A percentile compares a stretch with the other conserved stretches of the same genome.
Evolutionary conservation across 1,140 invertebrate genomes (phyloP).

Genomic region (Platyura marginata): DNA sequence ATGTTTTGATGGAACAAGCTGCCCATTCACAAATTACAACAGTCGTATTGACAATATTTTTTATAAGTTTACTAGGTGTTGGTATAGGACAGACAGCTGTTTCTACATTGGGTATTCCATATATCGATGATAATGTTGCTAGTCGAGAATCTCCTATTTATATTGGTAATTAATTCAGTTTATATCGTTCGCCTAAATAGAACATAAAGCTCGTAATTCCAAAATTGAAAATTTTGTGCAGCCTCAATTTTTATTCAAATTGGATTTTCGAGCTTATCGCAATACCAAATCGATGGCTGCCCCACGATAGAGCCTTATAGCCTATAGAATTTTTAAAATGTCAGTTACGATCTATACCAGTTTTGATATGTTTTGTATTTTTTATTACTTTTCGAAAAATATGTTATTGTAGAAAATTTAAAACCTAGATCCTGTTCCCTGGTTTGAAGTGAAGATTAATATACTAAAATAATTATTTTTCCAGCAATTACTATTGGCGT

Average conservation of each 20-base stretch:
- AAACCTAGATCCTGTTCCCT: no score
- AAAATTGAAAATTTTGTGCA: no score
- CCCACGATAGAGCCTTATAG: no score
- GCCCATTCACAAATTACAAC: slow-evolving; percentile 57
- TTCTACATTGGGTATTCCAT: slow-evolving; percentile 84
- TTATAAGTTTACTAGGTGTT: slow-evolving; percentile 70
- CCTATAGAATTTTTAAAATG: no score
- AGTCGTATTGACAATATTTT: slow-evolving; percentile 68
- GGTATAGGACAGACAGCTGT: slow-evolving; percentile 84
- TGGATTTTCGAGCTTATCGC: no score
- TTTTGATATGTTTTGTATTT: background rate
- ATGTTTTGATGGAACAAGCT: slow-evolving; percentile 35
- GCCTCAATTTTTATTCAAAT: no score
- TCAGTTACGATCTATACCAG: no score
- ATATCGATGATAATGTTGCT: slow-evolving; percentile 85
- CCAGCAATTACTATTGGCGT: slow-evolving; percentile 82
- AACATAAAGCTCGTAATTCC: slow-evolving; percentile 2
- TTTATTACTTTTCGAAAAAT: no score
- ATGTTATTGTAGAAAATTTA: no score
- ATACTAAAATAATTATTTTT: slow-evolving; percentile 13
- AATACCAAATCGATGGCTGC: no score
- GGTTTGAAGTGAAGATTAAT: no score
- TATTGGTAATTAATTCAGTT: slow-evolving; percentile 44
- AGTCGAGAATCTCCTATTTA: slow-evolving; percentile 84
- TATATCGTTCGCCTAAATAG: background rate